Base-by-base conservation (phyloP, 2,797 vertebrate genomes). In the Lepus oiostolus region DNA sequence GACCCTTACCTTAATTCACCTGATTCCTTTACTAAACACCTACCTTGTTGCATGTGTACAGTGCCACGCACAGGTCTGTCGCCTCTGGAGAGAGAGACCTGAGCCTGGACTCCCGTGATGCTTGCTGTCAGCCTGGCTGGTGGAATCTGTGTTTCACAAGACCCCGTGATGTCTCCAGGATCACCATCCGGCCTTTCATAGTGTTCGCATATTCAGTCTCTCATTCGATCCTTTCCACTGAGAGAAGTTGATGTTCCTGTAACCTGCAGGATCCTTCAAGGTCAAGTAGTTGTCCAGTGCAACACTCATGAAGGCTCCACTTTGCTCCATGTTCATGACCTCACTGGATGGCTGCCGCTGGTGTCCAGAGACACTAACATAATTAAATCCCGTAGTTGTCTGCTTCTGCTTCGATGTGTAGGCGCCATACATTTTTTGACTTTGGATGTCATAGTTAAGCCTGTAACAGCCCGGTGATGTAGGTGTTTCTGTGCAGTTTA, bases 161-260 rank as follows among this genome's bases (percentile, higher is more conserved):
- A 54, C 2, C 32, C 13, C 35, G 54, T 28, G 32, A 22, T 54
- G 72, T 90, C 85, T 26, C 68, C 9, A 28, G 16, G 52, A 17
- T 19, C n/a, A 35, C 52, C 47, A 72, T 68, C 47, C 67, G n/a
- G 17, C 13, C 1, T 91, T 16, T 81, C 35, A 1, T 52, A 52
- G 63, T 70, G 28, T 84, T 95, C 80, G 76, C 52, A 6, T 60
- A 32, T 60, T 85, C 52, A 26, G 67, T 38, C 30, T 87, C 62
- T 79, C 42, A 52, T 65, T 67, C 54, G 81, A 68, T 89, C 38
- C 52, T 67, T 30, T 75, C 26, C 6, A 3, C 60, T 83, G 24
- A 63, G 17, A 70, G 17, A 70, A 68, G n/a, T 47, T 87, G 17
- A 47, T 82, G 28, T 26, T 86, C 94, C 70, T 85, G 22, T 93